Evolutionary conservation across 2,113 vertebrate genomes (phyloP), one percentile per base, ranked within the genome.

Genomic region (Eptesicus fuscus): DNA sequence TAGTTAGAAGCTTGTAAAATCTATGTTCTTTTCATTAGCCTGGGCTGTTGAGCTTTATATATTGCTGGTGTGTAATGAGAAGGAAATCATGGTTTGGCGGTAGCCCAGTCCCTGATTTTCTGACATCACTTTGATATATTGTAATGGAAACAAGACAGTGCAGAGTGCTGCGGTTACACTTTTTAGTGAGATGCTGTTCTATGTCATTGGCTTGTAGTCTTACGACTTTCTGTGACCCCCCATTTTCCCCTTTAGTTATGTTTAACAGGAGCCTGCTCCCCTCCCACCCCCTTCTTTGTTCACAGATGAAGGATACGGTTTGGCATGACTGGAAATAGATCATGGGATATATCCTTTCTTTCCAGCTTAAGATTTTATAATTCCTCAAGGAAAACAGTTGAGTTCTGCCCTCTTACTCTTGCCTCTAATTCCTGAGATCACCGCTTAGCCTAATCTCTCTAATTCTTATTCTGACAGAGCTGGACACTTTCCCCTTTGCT

Each of bases 161-260:
- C 0, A 8, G 53, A n/a, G 42, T 0, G 25, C 69, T 2, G 0
- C 1, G 18, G 23, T 14, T 14, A 5, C 11, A 25, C 20, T 1
- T 76, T 18, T 17, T 5, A 3, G 23, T 16, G 28, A 67, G 77
- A 23, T 2, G 14, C 13, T 5, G 28, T 11, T 82, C 40, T 16
- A 1, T 13, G 0, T n/a, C 9, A 0, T 8, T 37, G 73, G 20
- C 82, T 32, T 30, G 30, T 49, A 40, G 42, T 25, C 65, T 47
- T 35, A 51, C 1, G 7, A 10, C 53, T 51, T 40, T 5, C 53
- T n/a, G 2, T 76, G 59, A 59, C 40, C 12, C 61, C 51, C 13
- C 67, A 2, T 4, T 51, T 49, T 12, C 18, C 70, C 65, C 22
- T n/a, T 35, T 44, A 17, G 6, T 47, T 47, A 30, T 22, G 70